Base-by-base conservation (phyloP, 2,797 vertebrate species). In the Eidolon dupreanum region DNA sequence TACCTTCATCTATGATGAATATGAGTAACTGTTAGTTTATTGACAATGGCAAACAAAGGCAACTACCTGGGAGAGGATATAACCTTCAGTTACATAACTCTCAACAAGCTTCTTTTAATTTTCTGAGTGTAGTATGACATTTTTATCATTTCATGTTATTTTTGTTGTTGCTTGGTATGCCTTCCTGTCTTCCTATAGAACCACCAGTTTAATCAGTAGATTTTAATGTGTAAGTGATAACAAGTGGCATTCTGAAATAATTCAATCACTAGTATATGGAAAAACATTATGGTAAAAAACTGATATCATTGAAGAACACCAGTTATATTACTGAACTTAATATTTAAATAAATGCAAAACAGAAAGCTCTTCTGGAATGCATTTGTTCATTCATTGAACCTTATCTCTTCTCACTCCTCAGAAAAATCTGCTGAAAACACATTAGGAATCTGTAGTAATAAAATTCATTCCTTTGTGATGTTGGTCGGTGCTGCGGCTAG, bases 391-490 rank as follows among this genome's bases (percentile, higher is more conserved):
- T 98, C 75, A 93, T 53, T 96, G 92, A 97, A 82, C 97, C 96
- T 87, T 68, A 68, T 36, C 38, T 90, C 96, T 78, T 95, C 8
- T 10, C 41, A 83, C 88, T 93, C 65, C 46, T 78, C 84, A 68
- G 73, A 87, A 95, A 93, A 96, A 43, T 85, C 89, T 86, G 22
- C 92, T 96, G 63, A 94, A 97, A 98, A 97, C 51, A 92, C 93
- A 65, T 90, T 90, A 75, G 84, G 94, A 96, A 98, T 98, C 97
- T 73, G 87, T 91, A 98, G 91, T 74, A 97, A 97, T 92, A 96
- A 95, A 98, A 97, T 73, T 83, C 70, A 66, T 57, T 90, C 49
- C 92, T 94, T 93, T 85, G 77, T 84, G 94, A 63, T 90, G 96
- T 46, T 77, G 90, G 95, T 86, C 88, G 96, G 46, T 95, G 87